phyloP scores from a whole-genome alignment of 1,140 invertebrate genomes.

The Chironomus tepperi region DNA sequence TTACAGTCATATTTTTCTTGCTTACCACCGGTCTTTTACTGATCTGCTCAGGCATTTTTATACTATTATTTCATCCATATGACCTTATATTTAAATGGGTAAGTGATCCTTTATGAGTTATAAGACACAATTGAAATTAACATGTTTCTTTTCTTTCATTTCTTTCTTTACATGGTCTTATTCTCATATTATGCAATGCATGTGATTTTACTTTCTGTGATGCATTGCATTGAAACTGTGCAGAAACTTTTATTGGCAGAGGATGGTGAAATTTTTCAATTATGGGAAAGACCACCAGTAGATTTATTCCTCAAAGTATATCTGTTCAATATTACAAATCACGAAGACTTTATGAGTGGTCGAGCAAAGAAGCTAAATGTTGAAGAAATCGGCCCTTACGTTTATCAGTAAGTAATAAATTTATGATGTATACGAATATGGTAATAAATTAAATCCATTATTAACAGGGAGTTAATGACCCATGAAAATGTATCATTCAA shows the following conservation, averaged over 20 bases:
- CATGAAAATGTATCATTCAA: conserved; percentile 65
- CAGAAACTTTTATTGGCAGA: conserved; percentile 64
- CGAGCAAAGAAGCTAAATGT: conserved; percentile 57
- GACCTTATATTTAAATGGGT: conserved; percentile 61
- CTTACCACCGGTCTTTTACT: conserved; percentile 55
- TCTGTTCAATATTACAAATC: conserved; percentile 83
- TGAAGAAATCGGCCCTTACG: conserved; percentile 78
- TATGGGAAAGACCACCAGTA: conserved; percentile 77
- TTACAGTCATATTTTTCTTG: conserved; percentile 57
- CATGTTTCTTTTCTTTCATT: not conserved
- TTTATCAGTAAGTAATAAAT: conserved; percentile 66
- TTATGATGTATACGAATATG: not conserved
- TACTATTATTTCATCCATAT: conserved; percentile 57
- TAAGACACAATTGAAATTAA: not conserved
- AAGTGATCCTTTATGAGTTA: conserved; percentile 31
- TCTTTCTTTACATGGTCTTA: not conserved
- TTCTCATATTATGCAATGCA: not conserved
- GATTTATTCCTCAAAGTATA: conserved; percentile 76
- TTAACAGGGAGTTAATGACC: conserved; percentile 53
- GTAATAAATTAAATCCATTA: not conserved
- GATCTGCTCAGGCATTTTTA: conserved; percentile 48
- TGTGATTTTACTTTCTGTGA: conserved; percentile 24
- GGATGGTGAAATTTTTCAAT: conserved; percentile 70
- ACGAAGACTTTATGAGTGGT: conserved; percentile 63
- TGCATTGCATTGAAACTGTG: conserved; percentile 30